Evolutionary conservation across 1,140 invertebrate species (phyloP), one percentile per base, ranked within the genome.

Genomic region (Homalodisca vitripennis): DNA sequence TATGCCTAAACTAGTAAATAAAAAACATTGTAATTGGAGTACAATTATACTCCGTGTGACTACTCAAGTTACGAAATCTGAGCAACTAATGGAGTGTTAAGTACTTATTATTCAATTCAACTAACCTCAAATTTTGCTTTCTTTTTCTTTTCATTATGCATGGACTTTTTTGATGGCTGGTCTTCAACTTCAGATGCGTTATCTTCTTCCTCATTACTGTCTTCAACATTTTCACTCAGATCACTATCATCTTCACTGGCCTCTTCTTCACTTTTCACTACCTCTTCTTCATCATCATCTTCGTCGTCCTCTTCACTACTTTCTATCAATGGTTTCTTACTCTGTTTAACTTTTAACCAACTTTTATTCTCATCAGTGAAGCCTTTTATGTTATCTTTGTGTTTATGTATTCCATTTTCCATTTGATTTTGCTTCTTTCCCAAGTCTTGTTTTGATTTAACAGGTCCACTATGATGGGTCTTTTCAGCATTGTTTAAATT

Each of bases 331-430:
- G 47, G 71, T 68, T 34, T 60, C 55, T 27, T 27, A 17, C 14
- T 27, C 24, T 27, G 14, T 29, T 30, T 87, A 3, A 83, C 84
- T 75, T 86, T 89, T 55, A 91, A 76, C 89, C 88, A 90, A 57
- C 80, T 77, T 55, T 85, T 84, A 75, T 91, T 90, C 32, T 90
- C 86, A 83, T 91, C 88, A 64, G 86, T 29, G 31, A 66, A 66
- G 17, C 41, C 31, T 22, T n/a, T 20, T 68, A 30, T 67, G 32
- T 66, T 48, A 71, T 71, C 46, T 70, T 70, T 48, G 30, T 66
- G 20, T 63, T 68, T 41, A 70, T 55, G 29, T 29, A 57, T 57
- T 48, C 53, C 24, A 6, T 6, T 29, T 24, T 6, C 48, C 48
- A n/a, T 51, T 51, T 10, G 48, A 14, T 51, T 14, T 10, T 20